phyloP scores from a whole-genome alignment of 2,113 vertebrate genomes.

The Sciurus niger region DNA sequence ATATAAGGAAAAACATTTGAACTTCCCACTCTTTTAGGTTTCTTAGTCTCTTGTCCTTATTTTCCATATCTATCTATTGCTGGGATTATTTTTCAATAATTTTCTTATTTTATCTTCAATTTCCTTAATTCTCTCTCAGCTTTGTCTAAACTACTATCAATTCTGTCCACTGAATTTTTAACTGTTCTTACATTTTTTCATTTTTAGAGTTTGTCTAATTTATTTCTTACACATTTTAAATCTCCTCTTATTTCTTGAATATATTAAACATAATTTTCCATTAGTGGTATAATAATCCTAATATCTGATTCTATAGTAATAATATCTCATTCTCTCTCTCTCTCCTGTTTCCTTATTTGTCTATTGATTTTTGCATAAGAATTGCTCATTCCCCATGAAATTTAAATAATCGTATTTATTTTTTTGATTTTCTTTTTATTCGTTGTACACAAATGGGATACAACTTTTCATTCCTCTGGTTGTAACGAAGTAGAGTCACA shows the following conservation, averaged over 20 bases:
- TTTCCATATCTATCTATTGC: not conserved
- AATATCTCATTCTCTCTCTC: too few species aligned
- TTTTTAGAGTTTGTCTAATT: constrained; percentile 14
- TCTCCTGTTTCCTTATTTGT: not conserved
- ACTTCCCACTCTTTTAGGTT: not conserved
- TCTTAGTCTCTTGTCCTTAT: not conserved
- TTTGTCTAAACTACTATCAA: constrained; percentile 33
- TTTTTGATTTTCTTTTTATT: too few species aligned
- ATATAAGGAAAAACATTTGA: not conserved
- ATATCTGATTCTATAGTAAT: not conserved
- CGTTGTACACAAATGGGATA: too few species aligned
- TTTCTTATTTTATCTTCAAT: constrained; percentile 14
- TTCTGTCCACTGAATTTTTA: not conserved
- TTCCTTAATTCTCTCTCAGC: constrained; percentile 19
- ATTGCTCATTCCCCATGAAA: not conserved
- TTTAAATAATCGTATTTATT: not conserved
- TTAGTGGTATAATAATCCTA: not conserved
- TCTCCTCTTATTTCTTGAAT: constrained; percentile 22
- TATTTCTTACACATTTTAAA: not conserved
- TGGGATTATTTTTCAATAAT: constrained; percentile 7
- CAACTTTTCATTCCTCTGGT: too few species aligned
- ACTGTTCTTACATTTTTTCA: constrained; percentile 12
- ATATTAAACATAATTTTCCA: not conserved
- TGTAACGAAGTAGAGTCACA: too few species aligned
- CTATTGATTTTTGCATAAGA: constrained; percentile 3